Conservation (phyloP, 2,113 vertebrate genomes). For the Festucalex cinctus region DNA sequence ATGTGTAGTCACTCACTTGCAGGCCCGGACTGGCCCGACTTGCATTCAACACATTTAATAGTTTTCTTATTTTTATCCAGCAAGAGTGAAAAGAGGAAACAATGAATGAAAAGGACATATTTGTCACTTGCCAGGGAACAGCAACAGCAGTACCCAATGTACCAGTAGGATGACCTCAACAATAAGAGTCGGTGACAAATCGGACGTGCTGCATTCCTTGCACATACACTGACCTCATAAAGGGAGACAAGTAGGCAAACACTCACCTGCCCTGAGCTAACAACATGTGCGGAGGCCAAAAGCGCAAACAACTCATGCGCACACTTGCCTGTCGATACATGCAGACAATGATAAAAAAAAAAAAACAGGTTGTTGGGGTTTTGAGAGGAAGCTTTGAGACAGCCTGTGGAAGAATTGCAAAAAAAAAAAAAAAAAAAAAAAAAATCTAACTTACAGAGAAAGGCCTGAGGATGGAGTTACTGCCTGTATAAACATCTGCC, state of each 20-base stretch:
- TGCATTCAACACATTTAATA: conserved; percentile 17
- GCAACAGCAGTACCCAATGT: conserved; percentile 40
- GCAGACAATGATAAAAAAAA: conserved; percentile 27
- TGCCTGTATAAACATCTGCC: too few relatives aligned
- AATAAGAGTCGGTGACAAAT: conserved; percentile 63
- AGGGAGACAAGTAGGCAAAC: conserved; percentile 62
- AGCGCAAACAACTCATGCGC: conserved; percentile 15
- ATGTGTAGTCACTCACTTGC: conserved; percentile 12
- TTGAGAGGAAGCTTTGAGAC: background rate
- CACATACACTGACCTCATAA: conserved; percentile 59
- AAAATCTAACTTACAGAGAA: background rate
- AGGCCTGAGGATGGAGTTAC: too few relatives aligned
- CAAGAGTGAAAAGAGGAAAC: conserved; percentile 27
- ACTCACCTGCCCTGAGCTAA: conserved; percentile 69
- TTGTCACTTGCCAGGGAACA: conserved; percentile 49
- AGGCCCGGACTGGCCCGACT: conserved; percentile 4
- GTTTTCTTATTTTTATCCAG: conserved; percentile 30
- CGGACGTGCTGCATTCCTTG: conserved; percentile 61
- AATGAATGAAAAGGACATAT: conserved; percentile 41
- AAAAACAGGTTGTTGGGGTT: background rate
- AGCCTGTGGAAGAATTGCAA: background rate
- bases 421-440: background rate
- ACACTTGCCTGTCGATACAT: conserved; percentile 30
- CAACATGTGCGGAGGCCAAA: conserved; percentile 37
- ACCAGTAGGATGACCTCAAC: conserved; percentile 52